These are phyloP conservation scores for Lumbricus terrestris DNA, from an alignment of 2,888 invertebrate genomes.

Conservation along the genomic window DNA sequence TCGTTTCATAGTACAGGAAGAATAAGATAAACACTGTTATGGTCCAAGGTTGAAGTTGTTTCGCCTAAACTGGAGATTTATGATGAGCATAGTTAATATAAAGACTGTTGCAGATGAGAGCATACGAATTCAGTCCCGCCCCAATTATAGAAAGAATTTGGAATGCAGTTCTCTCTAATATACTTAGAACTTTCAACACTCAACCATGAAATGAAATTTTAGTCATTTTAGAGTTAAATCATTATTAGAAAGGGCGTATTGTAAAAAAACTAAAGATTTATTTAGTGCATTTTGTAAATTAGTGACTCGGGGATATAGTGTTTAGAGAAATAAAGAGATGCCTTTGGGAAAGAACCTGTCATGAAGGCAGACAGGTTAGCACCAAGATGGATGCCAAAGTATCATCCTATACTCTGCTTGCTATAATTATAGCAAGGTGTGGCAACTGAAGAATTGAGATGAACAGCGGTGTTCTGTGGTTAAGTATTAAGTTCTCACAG, in stretches of 20 bases:
- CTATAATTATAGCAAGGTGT: not conserved
- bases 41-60: not conserved
- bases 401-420: not conserved
- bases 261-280: not conserved
- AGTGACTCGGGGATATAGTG: not conserved
- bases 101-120: not conserved
- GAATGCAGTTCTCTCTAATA: not conserved
- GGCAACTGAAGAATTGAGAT: not conserved
- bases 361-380: not conserved
- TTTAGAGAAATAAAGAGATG: not conserved
- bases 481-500: constrained; percentile 3
- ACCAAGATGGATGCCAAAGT: not conserved
- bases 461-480: not conserved
- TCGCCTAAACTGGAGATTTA: not conserved
- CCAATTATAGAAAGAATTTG: not conserved
- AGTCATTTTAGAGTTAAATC: not conserved
- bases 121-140: not conserved
- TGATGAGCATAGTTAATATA: not conserved
- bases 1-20: not conserved
- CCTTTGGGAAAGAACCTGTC: not conserved
- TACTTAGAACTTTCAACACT: not conserved
- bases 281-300: not conserved
- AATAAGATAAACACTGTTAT: not conserved
- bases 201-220: too few relatives aligned
- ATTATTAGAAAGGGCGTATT: not conserved